Percentiles rank a stretch among this genome's conserved stretches.
Evolutionary conservation across 1,140 invertebrate genomes (phyloP).

Genomic region (Platorchestia sp.): DNA sequence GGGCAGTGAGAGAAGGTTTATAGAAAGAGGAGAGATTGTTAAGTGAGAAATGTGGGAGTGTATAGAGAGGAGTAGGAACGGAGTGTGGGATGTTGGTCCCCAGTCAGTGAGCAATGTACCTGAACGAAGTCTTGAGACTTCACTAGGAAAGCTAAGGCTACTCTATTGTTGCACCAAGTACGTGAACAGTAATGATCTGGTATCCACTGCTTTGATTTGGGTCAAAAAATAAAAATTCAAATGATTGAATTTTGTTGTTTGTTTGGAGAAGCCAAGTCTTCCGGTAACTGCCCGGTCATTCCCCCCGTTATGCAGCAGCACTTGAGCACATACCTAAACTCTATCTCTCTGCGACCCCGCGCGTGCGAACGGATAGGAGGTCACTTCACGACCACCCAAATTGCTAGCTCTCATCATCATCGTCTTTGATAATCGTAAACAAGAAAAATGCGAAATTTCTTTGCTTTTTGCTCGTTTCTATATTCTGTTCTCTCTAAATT

Average conservation of each 20-base stretch:
- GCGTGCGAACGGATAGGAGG: not conserved
- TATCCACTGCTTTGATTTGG: conserved; percentile 55
- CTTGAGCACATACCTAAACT: conserved; percentile 12
- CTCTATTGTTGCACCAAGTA: conserved; percentile 54
- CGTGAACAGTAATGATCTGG: conserved; percentile 53
- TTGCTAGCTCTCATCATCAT: conserved; percentile 22
- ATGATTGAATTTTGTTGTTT: conserved; percentile 54
- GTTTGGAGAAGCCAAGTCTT: conserved; percentile 54
- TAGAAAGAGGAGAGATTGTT: conserved; percentile 61
- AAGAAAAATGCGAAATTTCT: conserved; percentile 27
- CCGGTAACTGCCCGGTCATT: conserved; percentile 49
- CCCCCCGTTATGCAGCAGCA: conserved; percentile 43
- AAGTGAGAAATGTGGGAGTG: conserved; percentile 57
- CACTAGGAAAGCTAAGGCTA: conserved; percentile 53
- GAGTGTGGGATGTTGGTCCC: conserved; percentile 62
- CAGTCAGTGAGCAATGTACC: conserved; percentile 67
- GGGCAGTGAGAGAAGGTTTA: conserved; percentile 62
- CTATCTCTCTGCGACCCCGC: conserved; percentile 10
- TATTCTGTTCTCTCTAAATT: conserved; percentile 42
- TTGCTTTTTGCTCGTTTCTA: conserved; percentile 26
- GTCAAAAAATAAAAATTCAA: conserved; percentile 47
- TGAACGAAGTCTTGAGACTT: conserved; percentile 64
- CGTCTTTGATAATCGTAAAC: conserved; percentile 9
- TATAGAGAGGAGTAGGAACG: conserved; percentile 49
- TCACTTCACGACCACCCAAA: not conserved